These are phyloP conservation scores for Drosophila parvula DNA, from an alignment of 1,140 invertebrate genomes.

Conservation along the genomic window DNA sequence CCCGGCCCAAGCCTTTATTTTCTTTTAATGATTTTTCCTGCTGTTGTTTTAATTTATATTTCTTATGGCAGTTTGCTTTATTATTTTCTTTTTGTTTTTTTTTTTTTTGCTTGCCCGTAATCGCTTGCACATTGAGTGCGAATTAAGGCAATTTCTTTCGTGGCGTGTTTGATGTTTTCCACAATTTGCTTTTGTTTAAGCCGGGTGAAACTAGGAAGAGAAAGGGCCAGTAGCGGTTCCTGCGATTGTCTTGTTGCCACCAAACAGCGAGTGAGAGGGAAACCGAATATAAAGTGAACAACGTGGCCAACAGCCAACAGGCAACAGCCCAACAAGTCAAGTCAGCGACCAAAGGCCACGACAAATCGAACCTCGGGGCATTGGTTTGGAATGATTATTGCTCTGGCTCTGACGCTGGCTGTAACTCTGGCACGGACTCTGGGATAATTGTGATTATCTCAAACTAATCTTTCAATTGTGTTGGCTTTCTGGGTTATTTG, in stretches of 20 bases:
- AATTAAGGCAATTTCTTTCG: constrained; percentile 54
- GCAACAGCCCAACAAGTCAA: neutral
- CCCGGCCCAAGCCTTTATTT: constrained; percentile 1
- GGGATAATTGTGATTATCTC: constrained; percentile 43
- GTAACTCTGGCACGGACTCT: neutral
- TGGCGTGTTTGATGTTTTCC: constrained; percentile 46
- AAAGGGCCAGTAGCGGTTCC: constrained; percentile 40
- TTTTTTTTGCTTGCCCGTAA: constrained; percentile 13
- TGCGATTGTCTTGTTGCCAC: constrained; percentile 23
- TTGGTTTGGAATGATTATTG: constrained; percentile 33
- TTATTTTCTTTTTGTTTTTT: neutral
- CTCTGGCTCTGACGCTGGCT: neutral
- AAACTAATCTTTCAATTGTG: constrained; percentile 55
- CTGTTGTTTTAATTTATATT: constrained; percentile 42
- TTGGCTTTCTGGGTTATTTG: constrained; percentile 49
- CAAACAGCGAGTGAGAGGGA: constrained; percentile 10
- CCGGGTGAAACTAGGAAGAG: constrained; percentile 41
- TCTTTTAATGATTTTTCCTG: constrained; percentile 18
- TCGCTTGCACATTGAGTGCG: constrained; percentile 42
- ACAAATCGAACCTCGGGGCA: constrained; percentile 48
- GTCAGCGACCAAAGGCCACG: constrained; percentile 25
- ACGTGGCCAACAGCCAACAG: neutral
- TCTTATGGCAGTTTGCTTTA: constrained; percentile 19
- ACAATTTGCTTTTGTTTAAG: constrained; percentile 21
- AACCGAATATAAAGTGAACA: constrained; percentile 26